phyloP scores from a whole-genome alignment of 2,888 invertebrate species.

The Xestia ashworthii region DNA sequence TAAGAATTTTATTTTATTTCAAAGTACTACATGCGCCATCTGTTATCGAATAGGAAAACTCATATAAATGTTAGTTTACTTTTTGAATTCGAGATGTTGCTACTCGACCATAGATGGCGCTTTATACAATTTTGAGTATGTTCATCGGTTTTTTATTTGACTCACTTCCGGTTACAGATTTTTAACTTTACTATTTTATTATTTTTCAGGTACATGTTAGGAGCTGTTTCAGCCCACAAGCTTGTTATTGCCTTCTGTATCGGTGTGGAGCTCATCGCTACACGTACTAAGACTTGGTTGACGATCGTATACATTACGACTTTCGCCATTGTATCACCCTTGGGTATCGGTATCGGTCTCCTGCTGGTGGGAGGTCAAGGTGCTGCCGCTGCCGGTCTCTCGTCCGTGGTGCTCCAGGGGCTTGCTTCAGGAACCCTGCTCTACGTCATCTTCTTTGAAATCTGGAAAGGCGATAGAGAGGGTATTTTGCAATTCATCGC shows the following conservation, averaged over 20 bases:
- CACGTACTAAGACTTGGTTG: conserved; percentile 92
- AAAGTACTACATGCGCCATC: conserved; percentile 54
- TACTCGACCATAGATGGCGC: conserved; percentile 70
- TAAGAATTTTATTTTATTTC: conserved; percentile 63
- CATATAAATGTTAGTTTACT: not conserved
- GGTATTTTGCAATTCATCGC: conserved; percentile 93
- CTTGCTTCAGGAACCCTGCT: conserved; percentile 97
- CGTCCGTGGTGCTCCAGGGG: conserved; percentile 94
- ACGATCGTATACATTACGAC: conserved; percentile 93
- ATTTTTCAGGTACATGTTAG: conserved; percentile 93
- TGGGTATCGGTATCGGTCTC: conserved; percentile 95
- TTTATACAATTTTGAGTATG: conserved; percentile 5
- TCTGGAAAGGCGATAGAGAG: conserved; percentile 91
- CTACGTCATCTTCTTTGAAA: conserved; percentile 99
- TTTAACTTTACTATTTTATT: conserved; percentile 2
- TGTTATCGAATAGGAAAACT: conserved; percentile 64
- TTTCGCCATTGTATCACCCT: conserved; percentile 95
- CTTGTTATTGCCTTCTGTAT: conserved; percentile 97
- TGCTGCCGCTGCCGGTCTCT: conserved; percentile 90
- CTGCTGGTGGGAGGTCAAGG: conserved; percentile 91
- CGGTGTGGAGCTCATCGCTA: conserved; percentile 95
- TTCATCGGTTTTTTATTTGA: not conserved
- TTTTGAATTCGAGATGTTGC: conserved; percentile 4
- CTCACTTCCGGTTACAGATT: not conserved
- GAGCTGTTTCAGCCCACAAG: conserved; percentile 96